Percentiles rank a stretch among this genome's conserved stretches.
Conservation (phyloP, 37 sponge, comb jelly and placozoan genomes). For the Halichondria panicea region DNA sequence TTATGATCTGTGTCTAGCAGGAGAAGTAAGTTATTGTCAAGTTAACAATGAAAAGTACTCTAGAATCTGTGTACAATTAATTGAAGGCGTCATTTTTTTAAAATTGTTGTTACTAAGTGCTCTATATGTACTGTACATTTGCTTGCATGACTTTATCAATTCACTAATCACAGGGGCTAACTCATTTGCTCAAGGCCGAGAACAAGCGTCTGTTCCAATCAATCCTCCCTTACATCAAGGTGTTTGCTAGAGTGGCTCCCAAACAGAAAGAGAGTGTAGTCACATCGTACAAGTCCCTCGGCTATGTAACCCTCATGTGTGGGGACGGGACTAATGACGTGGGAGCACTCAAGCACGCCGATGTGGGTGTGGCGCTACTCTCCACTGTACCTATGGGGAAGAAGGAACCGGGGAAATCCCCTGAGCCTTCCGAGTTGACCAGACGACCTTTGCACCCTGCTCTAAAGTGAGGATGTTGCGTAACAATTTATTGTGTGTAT, state of each 20-base stretch:
- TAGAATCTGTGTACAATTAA: background rate
- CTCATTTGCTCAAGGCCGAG: slow-evolving; percentile 16
- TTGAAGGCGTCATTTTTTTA: background rate
- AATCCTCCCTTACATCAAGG: slow-evolving; percentile 69
- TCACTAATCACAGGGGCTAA: slow-evolving; percentile 76
- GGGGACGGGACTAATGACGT: slow-evolving; percentile 99
- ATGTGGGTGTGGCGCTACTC: slow-evolving; percentile 86
- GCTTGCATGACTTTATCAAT: no score
- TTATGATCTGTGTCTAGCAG: slow-evolving; percentile 93
- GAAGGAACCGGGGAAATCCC: no score
- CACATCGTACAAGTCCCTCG: slow-evolving; percentile 61
- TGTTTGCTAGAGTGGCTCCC: slow-evolving; percentile 96
- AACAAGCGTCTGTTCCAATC: slow-evolving; percentile 25
- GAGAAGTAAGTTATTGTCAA: slow-evolving; percentile 72
- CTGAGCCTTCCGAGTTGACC: no score
- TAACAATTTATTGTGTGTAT: background rate
- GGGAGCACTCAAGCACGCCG: slow-evolving; percentile 97
- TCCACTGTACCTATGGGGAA: slow-evolving; percentile 38
- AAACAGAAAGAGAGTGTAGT: slow-evolving; percentile 95
- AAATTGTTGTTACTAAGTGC: slow-evolving; percentile 13
- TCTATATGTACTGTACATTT: no score
- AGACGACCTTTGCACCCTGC: slow-evolving; percentile 21
- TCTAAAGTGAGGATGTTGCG: slow-evolving; percentile 20
- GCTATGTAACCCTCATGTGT: slow-evolving; percentile 96
- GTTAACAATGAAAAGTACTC: background rate